Conservation (phyloP, 2,888 invertebrate species). For the Meta bourneti region DNA sequence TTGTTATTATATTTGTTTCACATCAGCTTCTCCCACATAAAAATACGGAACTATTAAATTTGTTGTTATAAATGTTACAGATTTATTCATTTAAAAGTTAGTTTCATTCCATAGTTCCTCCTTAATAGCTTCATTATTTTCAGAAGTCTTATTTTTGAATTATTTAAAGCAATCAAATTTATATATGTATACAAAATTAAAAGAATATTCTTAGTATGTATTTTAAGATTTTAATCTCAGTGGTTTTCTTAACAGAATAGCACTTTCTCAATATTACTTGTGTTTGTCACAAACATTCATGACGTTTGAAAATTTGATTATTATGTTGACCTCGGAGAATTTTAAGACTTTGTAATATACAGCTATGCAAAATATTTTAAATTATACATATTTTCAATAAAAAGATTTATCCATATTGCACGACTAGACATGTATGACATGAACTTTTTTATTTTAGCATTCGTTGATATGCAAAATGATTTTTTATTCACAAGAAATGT, state of each 20-base stretch:
- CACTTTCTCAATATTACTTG: background rate
- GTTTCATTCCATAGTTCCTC: constrained; percentile 23
- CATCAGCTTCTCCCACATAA: constrained; percentile 20
- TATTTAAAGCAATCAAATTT: background rate
- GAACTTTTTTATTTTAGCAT: too few relatives aligned
- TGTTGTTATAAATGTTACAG: constrained; percentile 8
- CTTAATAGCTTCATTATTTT: constrained; percentile 7
- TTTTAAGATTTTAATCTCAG: background rate
- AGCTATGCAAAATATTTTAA: constrained; percentile 1
- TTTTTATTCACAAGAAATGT: too few relatives aligned
- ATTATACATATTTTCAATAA: constrained; percentile 1
- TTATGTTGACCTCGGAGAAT: background rate
- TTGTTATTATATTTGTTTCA: constrained; percentile 25
- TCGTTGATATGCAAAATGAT: too few relatives aligned
- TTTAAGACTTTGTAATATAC: background rate
- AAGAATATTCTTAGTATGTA: background rate
- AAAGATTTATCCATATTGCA: background rate
- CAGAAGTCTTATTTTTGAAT: background rate
- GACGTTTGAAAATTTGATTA: background rate
- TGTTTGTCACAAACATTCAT: background rate
- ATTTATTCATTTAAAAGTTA: constrained; percentile 27
- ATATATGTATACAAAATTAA: background rate
- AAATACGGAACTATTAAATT: background rate
- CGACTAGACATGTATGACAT: background rate
- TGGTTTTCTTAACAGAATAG: background rate